A percentile compares a stretch with the other conserved stretches of the same genome.
These are phyloP conservation scores for Halocynthia roretzi DNA, from an alignment of 23 tunicate genomes.

Conservation along the genomic window DNA sequence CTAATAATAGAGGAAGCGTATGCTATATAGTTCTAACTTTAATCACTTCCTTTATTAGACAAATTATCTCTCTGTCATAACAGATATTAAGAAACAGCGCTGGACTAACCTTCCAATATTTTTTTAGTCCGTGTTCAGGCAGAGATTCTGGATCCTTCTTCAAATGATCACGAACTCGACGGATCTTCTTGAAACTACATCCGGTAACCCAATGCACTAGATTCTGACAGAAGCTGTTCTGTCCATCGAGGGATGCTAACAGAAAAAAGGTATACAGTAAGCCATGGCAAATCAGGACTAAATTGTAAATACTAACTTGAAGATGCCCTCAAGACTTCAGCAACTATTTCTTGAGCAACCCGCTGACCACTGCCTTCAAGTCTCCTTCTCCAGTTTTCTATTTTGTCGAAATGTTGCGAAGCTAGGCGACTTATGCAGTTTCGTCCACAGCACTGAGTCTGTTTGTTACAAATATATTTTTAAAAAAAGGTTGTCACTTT, in stretches of 20 bases:
- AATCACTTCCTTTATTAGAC: constrained; percentile 8
- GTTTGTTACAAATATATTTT: not conserved
- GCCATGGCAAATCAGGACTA: not conserved
- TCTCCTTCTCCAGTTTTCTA: constrained; percentile 70
- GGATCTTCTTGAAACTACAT: constrained; percentile 92
- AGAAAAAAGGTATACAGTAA: not conserved
- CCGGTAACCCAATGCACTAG: constrained; percentile 98
- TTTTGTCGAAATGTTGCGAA: constrained; percentile 73
- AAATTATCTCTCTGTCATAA: not conserved
- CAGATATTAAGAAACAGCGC: not conserved
- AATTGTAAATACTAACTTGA: constrained; percentile 5
- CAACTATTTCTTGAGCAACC: constrained; percentile 93
- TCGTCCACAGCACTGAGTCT: constrained; percentile 91
- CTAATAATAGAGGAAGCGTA: constrained; percentile 1
- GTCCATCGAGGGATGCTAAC: constrained; percentile 86
- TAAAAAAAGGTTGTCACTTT: not conserved
- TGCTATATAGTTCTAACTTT: not conserved
- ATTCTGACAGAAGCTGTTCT: constrained; percentile 92
- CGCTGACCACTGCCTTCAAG: constrained; percentile 95
- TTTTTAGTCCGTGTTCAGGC: constrained; percentile 91
- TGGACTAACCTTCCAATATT: constrained; percentile 87
- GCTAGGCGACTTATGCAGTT: constrained; percentile 87
- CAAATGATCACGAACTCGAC: constrained; percentile 84
- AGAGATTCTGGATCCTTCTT: constrained; percentile 89
- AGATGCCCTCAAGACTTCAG: constrained; percentile 77